Evolutionary conservation across 30 jellyfish, hydroid and myxozoan species (phyloP).

Genomic region (Aurelia aurita): DNA sequence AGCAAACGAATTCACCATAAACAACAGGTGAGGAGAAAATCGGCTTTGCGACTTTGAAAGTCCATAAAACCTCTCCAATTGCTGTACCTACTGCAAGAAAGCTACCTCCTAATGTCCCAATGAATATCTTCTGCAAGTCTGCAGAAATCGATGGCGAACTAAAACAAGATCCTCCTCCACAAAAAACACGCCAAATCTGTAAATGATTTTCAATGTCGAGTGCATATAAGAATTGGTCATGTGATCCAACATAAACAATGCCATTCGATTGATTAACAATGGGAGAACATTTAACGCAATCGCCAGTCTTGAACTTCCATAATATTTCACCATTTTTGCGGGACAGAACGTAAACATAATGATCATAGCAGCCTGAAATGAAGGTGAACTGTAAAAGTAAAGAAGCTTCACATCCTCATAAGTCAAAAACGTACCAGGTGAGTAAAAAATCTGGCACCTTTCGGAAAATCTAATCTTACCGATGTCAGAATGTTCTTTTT

Average conservation of each 20-base stretch:
- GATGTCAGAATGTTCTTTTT: too few species aligned
- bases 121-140: slow-evolving; percentile 23
- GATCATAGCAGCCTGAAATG: slow-evolving; percentile 87
- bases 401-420: too few species aligned
- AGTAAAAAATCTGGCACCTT: too few species aligned
- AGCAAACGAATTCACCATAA: slow-evolving; percentile 5
- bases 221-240: slow-evolving; percentile 75
- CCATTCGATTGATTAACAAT: slow-evolving; percentile 39
- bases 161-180: slow-evolving; percentile 81
- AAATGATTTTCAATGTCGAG: slow-evolving; percentile 29
- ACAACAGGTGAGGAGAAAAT: slow-evolving; percentile 82
- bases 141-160: slow-evolving; percentile 68
- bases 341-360: slow-evolving; percentile 61
- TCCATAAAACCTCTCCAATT: slow-evolving; percentile 71
- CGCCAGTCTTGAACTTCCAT: slow-evolving; percentile 78
- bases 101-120: slow-evolving; percentile 71
- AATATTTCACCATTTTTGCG: slow-evolving; percentile 46
- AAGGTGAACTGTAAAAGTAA: background rate
- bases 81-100: slow-evolving; percentile 15
- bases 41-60: slow-evolving; percentile 52
- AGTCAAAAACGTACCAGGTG: too few species aligned
- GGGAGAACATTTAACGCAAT: slow-evolving; percentile 82
- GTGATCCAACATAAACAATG: slow-evolving; percentile 74
- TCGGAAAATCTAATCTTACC: too few species aligned
- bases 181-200: slow-evolving; percentile 36